Evolutionary conservation across 2,113 vertebrate species (phyloP).

Genomic region (Tringa solitaria): DNA sequence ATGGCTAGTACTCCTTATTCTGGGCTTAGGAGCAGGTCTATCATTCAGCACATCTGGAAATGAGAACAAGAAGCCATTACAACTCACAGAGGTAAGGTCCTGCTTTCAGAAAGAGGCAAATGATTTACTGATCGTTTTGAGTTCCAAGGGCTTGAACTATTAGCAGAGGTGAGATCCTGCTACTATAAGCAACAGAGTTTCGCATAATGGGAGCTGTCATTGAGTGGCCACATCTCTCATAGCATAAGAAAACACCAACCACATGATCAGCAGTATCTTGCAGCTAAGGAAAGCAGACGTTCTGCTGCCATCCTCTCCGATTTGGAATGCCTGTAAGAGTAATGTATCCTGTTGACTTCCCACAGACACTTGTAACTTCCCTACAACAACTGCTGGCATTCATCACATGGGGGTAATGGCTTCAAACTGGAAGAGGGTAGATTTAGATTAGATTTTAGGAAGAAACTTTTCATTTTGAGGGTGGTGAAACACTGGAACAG

Average conservation of each 20-base stretch:
- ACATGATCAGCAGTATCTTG: not conserved
- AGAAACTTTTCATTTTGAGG: not conserved
- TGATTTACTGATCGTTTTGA: not conserved
- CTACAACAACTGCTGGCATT: not conserved
- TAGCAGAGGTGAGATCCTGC: not conserved
- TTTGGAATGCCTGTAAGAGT: not conserved
- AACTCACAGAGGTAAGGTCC: not conserved
- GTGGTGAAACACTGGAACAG: not conserved
- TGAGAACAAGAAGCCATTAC: not conserved
- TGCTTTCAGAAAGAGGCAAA: not conserved
- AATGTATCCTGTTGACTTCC: not conserved
- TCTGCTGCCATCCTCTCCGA: not conserved
- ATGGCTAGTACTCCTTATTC: not conserved
- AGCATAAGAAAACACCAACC: not conserved
- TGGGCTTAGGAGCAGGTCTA: not conserved
- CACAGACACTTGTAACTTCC: fast-evolving
- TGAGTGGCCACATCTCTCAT: fast-evolving
- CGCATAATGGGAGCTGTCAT: not conserved
- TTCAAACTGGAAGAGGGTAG: not conserved
- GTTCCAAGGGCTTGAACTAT: not conserved
- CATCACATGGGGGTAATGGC: not conserved
- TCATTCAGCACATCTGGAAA: constrained; percentile 21
- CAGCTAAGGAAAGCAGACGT: not conserved
- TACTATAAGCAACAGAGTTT: not conserved
- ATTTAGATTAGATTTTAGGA: not conserved